Evolutionary conservation across 1,140 invertebrate species (phyloP), one percentile per base, ranked within the genome.

Genomic region (Dryas iulia): DNA sequence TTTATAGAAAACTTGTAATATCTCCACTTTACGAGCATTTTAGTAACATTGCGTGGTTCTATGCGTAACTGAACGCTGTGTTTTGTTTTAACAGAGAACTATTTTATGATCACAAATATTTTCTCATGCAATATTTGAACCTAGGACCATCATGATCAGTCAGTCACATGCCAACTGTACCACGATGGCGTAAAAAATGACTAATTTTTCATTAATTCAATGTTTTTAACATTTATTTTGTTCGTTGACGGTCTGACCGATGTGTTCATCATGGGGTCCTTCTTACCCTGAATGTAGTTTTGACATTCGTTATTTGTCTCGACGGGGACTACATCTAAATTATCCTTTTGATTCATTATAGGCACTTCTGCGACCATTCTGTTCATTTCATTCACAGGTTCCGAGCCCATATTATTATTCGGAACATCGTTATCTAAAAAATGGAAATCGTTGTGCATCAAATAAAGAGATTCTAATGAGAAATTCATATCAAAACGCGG

Each of bases 171-270:
- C 31, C 10, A 10, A 10, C 31, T 11, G 31, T 11, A 3, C 11
- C 11, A 33, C 11, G 31, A 10, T n/a, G 10, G 31, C 31, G 12
- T n/a, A 39, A 21, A 21, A 62, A 67, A 52, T 83, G 66, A 89
- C n/a, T 56, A 56, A 77, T 91, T 90, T 59, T 89, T 91, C 89
- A 91, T 91, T 69, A 90, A 72, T 74, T 91, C 89, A 71, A 91
- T 91, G 80, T 91, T 91, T 73, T 91, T 91, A 2, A 91, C 89
- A 76, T 90, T 91, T 23, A 91, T 90, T 76, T 91, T 91, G 72
- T 89, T 90, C 2, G 84, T 88, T 18, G 83, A 79, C 5, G 81
- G 82, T 60, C 86, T 67, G 4, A 87, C 82, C 5, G 84, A 83
- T 0, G 85, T 87, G 58, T 92, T 92, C 86, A 92, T 90, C 83